phyloP scores from a whole-genome alignment of 2,113 vertebrate genomes.

The Leucoraja erinaceus region DNA sequence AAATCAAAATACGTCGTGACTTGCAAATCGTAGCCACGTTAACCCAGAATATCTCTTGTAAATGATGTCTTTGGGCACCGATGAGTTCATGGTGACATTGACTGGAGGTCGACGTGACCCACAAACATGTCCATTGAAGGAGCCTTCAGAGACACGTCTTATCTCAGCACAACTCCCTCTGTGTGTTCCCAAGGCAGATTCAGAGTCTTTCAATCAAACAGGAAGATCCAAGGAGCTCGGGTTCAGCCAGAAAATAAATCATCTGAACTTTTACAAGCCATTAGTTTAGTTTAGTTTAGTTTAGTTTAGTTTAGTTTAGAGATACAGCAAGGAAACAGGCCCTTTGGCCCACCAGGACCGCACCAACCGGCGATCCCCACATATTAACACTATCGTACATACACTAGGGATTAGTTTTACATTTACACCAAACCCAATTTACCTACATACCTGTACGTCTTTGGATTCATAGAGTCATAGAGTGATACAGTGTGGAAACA shows the following conservation, averaged over 20 bases:
- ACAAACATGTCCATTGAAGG: neutral
- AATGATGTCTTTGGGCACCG: neutral
- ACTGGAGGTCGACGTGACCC: neutral
- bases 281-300: too few species aligned
- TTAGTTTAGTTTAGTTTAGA: too few species aligned
- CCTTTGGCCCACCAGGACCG: too few species aligned
- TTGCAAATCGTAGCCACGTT: neutral
- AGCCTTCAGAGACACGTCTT: neutral
- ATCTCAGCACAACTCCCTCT: conserved; percentile 2
- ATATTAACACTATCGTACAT: too few species aligned
- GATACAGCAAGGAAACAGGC: too few species aligned
- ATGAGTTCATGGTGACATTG: conserved; percentile 10
- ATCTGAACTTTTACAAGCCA: neutral
- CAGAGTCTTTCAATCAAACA: neutral
- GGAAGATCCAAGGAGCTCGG: neutral
- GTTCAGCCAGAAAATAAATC: neutral
- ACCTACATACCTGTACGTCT: too few species aligned
- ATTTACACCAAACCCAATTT: too few species aligned
- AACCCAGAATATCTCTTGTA: neutral
- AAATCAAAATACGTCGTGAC: neutral
- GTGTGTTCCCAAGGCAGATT: neutral
- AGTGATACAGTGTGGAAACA: too few species aligned
- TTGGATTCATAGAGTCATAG: too few species aligned
- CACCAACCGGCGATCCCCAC: too few species aligned
- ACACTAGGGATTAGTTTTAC: too few species aligned